Evolutionary conservation across 2,888 invertebrate genomes (phyloP).

Genomic region (Drosophila nigricruria): DNA sequence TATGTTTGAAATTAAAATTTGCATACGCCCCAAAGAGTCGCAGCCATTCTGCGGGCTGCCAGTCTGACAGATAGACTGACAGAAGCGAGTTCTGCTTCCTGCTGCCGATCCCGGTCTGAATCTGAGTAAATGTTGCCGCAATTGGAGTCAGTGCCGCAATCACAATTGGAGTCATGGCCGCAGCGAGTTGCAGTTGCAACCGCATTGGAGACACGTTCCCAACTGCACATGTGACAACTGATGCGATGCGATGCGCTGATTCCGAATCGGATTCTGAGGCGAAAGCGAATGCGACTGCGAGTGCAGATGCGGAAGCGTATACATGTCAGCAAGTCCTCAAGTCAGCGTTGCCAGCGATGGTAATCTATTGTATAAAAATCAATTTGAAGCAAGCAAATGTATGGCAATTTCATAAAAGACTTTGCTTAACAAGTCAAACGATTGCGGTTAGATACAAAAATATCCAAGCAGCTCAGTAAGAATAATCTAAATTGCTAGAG

Average conservation of each 20-base stretch:
- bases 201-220: conserved; percentile 28
- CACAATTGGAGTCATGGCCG: conserved; percentile 3
- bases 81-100: conserved; percentile 13
- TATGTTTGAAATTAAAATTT: conserved; percentile 74
- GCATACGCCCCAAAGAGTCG: conserved; percentile 45
- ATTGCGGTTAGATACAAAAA: not conserved
- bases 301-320: conserved; percentile 9
- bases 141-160: conserved; percentile 8
- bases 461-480: not conserved
- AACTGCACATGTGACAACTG: conserved; percentile 45
- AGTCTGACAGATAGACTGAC: conserved; percentile 12
- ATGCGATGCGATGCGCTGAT: conserved; percentile 33
- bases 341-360: not conserved
- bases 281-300: conserved; percentile 4
- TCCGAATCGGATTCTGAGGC: conserved; percentile 21
- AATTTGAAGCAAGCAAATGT: not conserved
- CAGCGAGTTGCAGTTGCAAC: conserved; percentile 19
- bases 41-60: conserved; percentile 35
- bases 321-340: conserved; percentile 5
- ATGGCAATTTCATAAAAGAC: not conserved
- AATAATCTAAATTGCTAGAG: not conserved
- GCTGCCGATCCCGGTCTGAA: conserved; percentile 2
- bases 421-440: not conserved
- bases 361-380: conserved; percentile 4
- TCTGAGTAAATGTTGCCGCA: conserved; percentile 11